Evolutionary conservation across 1,140 invertebrate species (phyloP), one percentile per base, ranked within the genome.

Genomic region (Coptotermes formosanus): DNA sequence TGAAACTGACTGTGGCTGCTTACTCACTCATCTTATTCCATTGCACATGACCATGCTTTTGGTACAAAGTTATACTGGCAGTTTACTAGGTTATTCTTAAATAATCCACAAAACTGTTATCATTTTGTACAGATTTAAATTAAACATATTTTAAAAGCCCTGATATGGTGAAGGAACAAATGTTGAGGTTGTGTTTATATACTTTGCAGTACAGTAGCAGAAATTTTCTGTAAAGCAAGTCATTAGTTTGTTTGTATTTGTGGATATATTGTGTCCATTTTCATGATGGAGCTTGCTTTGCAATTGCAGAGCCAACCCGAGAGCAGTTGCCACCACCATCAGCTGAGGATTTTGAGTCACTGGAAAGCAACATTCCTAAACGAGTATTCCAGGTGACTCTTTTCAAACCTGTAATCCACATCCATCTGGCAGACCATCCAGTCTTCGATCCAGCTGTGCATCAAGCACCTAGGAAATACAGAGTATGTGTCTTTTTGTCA

Each of bases 281-380:
- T 64, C 23, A 11, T 64, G 23, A 82, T 12, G 52, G 16, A 32
- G 12, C 11, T 83, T 82, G 59, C 19, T 11, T 52, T 82, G 44
- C 82, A 55, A 64, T 86, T 86, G 55, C 23, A 87, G 86, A 87
- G 87, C 90, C 89, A 86, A 88, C 87, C 9, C 88, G 90, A n/a
- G 91, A 92, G 52, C 92, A 93, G 87, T 88, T 93, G 82, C 91
- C 91, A n/a, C 93, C 93, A 82, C 93, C 93, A 38, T 92, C 93
- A 23, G 91, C 93, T 48, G 93, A 94, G 88, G 94, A 94, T 89
- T 94, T 92, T 86, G 93, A 94, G 89, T 91, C 93, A 23, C 88
- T 95, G 21, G 92, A 92, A 87, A 91, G 92, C 85, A 92, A 93
- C 84, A 92, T 94, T 89, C 93, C 94, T 19, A 90, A 90, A 32